These are phyloP conservation scores for Ranitomeya imitator DNA, from an alignment of 2,113 vertebrate genomes.

Conservation along the genomic window DNA sequence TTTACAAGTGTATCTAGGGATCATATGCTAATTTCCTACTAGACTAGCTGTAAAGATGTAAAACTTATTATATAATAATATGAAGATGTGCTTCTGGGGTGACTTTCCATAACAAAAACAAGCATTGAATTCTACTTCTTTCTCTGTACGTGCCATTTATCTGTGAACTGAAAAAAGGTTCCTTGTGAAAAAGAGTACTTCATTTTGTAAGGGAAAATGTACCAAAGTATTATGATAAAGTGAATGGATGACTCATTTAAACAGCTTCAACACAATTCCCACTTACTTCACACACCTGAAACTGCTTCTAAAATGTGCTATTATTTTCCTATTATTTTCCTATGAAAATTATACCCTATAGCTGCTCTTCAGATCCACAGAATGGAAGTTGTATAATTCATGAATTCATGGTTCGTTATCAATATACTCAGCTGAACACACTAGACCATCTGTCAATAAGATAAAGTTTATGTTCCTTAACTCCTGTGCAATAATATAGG, in stretches of 20 bases:
- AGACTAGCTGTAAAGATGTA: not conserved
- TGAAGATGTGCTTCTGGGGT: not conserved
- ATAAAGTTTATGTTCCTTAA: not conserved
- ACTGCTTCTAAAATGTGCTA: not conserved
- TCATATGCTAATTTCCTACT: not conserved
- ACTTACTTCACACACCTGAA: not conserved
- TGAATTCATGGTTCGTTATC: not conserved
- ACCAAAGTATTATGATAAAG: not conserved
- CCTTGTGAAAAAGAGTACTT: not conserved
- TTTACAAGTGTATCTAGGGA: not conserved
- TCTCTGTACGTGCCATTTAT: too few species aligned
- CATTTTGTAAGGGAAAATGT: not conserved
- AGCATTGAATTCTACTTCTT: not conserved
- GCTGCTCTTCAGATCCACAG: not conserved
- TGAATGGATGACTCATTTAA: not conserved
- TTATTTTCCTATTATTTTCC: not conserved
- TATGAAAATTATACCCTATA: not conserved
- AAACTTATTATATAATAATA: not conserved
- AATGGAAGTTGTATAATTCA: not conserved
- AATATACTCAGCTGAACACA: not conserved
- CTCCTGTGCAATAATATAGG: not conserved
- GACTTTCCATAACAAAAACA: not conserved
- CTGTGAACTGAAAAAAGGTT: not conserved
- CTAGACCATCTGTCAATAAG: not conserved
- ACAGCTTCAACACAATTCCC: not conserved